Evolutionary conservation across 1,140 invertebrate species (phyloP), one percentile per base, ranked within the genome.

Genomic region (Tyrophagus putrescentiae): DNA sequence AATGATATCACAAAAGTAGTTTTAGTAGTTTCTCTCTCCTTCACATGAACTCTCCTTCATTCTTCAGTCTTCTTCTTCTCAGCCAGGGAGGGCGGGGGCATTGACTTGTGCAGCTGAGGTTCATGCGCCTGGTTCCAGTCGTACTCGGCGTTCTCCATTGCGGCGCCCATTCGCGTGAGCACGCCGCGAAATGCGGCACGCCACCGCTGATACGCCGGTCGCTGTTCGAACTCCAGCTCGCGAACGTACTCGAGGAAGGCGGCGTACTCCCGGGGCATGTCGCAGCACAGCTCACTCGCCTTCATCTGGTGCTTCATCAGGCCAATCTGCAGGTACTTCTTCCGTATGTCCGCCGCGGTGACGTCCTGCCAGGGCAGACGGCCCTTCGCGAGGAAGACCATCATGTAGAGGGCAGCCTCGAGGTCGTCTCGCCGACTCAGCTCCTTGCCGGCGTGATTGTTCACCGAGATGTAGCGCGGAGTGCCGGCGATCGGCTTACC

Each of bases 301-400:
- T 92, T 87, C 64, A 94, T 98, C 61, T 90, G 87, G 67, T 92
- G 78, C 75, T 99, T 99, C 63, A 93, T 98, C 75, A 98, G 93
- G 65, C 94, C 93, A 72, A 98, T 99, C 79, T 97, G 97, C 78
- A 98, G 91, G 78, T 98, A 98, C 71, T 93, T 80, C 76, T 99
- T 94, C 77, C 98, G 98, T 65, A 98, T 78, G 67, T 92, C 98
- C 73, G 97, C 93, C 64, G 94, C 95, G 78, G 98, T 98, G 67
- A 99, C 79, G 64, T 95, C 95, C 79, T 99, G 95, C 96, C 95
- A 99, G 60, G 96, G 96, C 72, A 99, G 79, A 70, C 88, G 93
- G 66, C 95, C 95, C 69, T 94, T 80, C 70, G 98, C 79, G 77
- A 99, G 98, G 79, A 99, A 99, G 93, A 99, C 98, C 78, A 99